phyloP scores from a whole-genome alignment of 2,888 invertebrate genomes.

The Craniophora ligustri region DNA sequence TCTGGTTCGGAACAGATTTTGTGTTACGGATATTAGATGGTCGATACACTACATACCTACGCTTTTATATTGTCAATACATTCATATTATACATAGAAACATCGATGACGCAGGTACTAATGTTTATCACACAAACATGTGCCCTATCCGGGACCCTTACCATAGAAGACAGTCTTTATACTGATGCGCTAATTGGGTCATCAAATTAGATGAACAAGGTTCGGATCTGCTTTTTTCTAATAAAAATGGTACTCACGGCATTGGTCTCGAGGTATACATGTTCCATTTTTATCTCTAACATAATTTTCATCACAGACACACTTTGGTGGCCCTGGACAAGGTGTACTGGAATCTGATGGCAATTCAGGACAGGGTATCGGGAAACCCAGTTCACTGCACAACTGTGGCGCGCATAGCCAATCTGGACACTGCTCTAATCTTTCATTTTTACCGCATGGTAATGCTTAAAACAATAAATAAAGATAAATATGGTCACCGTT shows the following conservation, averaged over 20 bases:
- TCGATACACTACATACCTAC: too few species aligned
- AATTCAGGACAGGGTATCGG: constrained; percentile 2
- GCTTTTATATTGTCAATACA: too few species aligned
- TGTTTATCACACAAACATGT: too few species aligned
- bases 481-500: constrained; percentile 1
- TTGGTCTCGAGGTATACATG: constrained; percentile 3
- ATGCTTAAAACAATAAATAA: not conserved
- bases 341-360: not conserved
- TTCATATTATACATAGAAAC: too few species aligned
- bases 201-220: too few species aligned
- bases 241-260: constrained; percentile 5
- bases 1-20: too few species aligned
- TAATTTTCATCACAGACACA: constrained; percentile 45
- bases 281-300: constrained; percentile 22
- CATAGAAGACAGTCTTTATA: too few species aligned
- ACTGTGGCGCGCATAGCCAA: constrained; percentile 7
- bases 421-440: constrained; percentile 22
- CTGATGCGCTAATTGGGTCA: too few species aligned
- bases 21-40: too few species aligned
- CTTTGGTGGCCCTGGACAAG: constrained; percentile 15
- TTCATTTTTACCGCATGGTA: constrained; percentile 19
- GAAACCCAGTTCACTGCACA: constrained; percentile 21
- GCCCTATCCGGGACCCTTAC: too few species aligned
- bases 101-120: too few species aligned
- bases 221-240: too few species aligned